phyloP scores from a whole-genome alignment of 1,140 invertebrate species.

The Metopolophium dirhodum region DNA sequence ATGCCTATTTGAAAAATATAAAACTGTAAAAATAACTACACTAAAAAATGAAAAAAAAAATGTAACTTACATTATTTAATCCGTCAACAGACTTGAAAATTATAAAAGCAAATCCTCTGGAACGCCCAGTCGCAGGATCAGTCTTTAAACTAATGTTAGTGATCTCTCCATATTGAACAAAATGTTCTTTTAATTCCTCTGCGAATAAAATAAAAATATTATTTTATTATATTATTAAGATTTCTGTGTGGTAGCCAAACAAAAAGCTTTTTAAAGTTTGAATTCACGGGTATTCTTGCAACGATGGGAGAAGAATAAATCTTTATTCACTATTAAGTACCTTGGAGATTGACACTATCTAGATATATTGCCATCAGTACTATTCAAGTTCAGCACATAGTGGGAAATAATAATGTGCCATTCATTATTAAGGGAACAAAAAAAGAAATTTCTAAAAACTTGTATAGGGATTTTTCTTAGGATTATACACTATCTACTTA shows the following conservation, averaged over 20 bases:
- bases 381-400: too few relatives aligned
- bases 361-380: not conserved
- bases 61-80: conserved; percentile 79
- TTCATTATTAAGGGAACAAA: too few relatives aligned
- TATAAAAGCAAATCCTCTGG: conserved; percentile 92
- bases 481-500: too few relatives aligned
- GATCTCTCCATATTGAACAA: conserved; percentile 87
- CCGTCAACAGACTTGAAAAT: conserved; percentile 87
- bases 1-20: conserved; percentile 66
- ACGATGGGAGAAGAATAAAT: not conserved
- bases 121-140: conserved; percentile 87
- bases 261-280: not conserved
- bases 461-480: too few relatives aligned
- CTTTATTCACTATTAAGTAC: not conserved
- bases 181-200: conserved; percentile 93
- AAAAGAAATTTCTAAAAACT: too few relatives aligned
- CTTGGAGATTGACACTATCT: not conserved
- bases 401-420: too few relatives aligned
- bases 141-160: conserved; percentile 94
- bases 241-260: not conserved
- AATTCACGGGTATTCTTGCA: not conserved
- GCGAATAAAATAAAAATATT: conserved; percentile 64
- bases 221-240: not conserved
- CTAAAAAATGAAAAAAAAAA: conserved; percentile 38
- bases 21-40: conserved; percentile 41